Percentiles rank a stretch among this genome's conserved stretches.
These are phyloP conservation scores for Drosophila orosa DNA, from an alignment of 1,140 invertebrate species.

Conservation along the genomic window DNA sequence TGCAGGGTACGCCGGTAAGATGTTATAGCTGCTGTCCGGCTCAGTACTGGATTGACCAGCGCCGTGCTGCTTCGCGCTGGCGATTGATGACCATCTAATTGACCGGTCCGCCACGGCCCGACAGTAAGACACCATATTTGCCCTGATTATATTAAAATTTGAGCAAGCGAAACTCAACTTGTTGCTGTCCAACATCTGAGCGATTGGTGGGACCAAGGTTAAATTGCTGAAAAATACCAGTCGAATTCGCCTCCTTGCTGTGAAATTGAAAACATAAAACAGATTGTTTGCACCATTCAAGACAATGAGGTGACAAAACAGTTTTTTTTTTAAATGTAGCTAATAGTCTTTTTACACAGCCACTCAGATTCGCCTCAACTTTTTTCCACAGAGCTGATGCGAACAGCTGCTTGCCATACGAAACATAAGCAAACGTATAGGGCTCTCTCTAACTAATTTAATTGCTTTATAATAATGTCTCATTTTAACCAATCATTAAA, in stretches of 20 bases:
- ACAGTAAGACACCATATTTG: slow-evolving; percentile 14
- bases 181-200: neutral
- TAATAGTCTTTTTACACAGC: too few species aligned
- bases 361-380: too few species aligned
- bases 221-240: neutral
- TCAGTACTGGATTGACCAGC: neutral
- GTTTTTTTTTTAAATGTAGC: too few species aligned
- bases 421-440: too few species aligned
- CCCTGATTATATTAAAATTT: neutral
- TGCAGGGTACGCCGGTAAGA: slow-evolving; percentile 47
- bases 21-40: neutral
- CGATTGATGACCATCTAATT: neutral
- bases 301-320: too few species aligned
- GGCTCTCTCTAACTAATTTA: too few species aligned
- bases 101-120: neutral
- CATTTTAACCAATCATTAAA: too few species aligned
- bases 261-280: neutral
- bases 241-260: neutral
- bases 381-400: too few species aligned
- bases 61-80: neutral
- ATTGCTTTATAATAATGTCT: too few species aligned
- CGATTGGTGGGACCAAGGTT: slow-evolving; percentile 4
- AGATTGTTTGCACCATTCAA: too few species aligned
- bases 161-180: neutral
- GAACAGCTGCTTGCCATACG: too few species aligned